Evolutionary conservation across 1,140 invertebrate genomes (phyloP).

Genomic region (Drosophila kepulauana): DNA sequence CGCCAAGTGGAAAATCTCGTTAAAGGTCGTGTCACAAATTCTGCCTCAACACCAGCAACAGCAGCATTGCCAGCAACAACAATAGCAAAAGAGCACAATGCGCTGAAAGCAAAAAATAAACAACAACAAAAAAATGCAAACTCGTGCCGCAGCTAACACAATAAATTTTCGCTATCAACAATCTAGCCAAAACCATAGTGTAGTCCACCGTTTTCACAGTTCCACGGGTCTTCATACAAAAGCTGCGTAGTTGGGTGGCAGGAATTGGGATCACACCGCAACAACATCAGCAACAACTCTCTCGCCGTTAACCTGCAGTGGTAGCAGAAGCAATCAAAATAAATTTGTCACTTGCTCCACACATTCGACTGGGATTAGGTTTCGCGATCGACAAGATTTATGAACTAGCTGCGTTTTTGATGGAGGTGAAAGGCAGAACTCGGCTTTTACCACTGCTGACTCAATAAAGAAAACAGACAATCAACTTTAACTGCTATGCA

Average conservation of each 20-base stretch:
- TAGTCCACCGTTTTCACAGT: neutral
- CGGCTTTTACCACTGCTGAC: constrained; percentile 12
- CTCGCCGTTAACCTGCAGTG: constrained; percentile 27
- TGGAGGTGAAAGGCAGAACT: constrained; percentile 17
- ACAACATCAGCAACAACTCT: constrained; percentile 3
- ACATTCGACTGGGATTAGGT: constrained; percentile 30
- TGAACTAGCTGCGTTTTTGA: constrained; percentile 34
- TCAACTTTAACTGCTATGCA: constrained; percentile 15
- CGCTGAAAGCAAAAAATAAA: constrained; percentile 45
- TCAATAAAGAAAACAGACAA: constrained; percentile 17
- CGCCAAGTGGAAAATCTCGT: constrained; percentile 78
- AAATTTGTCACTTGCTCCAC: constrained; percentile 60
- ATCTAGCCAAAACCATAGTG: constrained; percentile 41
- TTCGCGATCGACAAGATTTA: constrained; percentile 53
- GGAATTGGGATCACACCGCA: constrained; percentile 11
- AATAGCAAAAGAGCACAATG: constrained; percentile 45
- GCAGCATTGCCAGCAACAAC: constrained; percentile 25
- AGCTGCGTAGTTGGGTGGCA: constrained; percentile 65
- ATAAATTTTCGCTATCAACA: constrained; percentile 74
- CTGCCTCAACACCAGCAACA: constrained; percentile 41
- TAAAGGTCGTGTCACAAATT: constrained; percentile 81
- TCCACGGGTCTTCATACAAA: neutral
- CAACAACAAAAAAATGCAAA: constrained; percentile 49
- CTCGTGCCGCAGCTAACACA: constrained; percentile 71
- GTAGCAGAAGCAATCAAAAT: constrained; percentile 65